These are phyloP conservation scores for Drosophila prosaltans DNA, from an alignment of 1,140 invertebrate species.

Conservation along the genomic window DNA sequence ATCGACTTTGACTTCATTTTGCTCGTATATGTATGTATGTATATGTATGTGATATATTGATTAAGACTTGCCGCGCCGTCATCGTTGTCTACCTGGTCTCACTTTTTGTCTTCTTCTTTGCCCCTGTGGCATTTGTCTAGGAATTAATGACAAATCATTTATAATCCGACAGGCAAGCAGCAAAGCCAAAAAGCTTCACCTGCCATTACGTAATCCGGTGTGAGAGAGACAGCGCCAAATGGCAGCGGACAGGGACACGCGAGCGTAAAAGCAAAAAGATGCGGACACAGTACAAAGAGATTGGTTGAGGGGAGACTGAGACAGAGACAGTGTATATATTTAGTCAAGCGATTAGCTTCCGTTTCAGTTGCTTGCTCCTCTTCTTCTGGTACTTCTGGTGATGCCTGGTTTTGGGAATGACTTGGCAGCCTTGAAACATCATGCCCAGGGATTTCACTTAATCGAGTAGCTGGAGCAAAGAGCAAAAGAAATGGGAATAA, in stretches of 20 bases:
- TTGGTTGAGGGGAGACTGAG: neutral
- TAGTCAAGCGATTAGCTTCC: conserved; percentile 76
- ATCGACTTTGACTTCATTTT: neutral
- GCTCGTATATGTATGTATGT: neutral
- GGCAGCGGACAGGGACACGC: neutral
- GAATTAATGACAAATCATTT: conserved; percentile 71
- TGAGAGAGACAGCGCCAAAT: neutral
- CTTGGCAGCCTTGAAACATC: conserved; percentile 48
- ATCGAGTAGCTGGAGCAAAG: conserved; percentile 24
- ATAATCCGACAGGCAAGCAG: conserved; percentile 68
- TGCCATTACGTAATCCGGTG: conserved; percentile 50
- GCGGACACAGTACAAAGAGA: too few relatives aligned
- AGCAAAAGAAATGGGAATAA: neutral
- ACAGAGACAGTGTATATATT: conserved; percentile 49
- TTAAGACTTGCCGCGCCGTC: conserved; percentile 3
- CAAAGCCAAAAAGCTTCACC: conserved; percentile 66
- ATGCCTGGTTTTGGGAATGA: conserved; percentile 50
- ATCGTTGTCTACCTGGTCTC: conserved; percentile 8
- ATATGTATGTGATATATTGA: neutral
- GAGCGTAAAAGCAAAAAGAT: too few relatives aligned
- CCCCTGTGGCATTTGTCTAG: conserved; percentile 48
- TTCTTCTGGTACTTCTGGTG: conserved; percentile 5
- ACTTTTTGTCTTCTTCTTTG: conserved; percentile 22
- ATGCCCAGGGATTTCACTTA: conserved; percentile 52
- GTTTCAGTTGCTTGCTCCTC: conserved; percentile 37